Percentiles rank a stretch among this genome's conserved stretches.
phyloP scores from a whole-genome alignment of 2,797 vertebrate genomes.

The Peromyscus aztecus region DNA sequence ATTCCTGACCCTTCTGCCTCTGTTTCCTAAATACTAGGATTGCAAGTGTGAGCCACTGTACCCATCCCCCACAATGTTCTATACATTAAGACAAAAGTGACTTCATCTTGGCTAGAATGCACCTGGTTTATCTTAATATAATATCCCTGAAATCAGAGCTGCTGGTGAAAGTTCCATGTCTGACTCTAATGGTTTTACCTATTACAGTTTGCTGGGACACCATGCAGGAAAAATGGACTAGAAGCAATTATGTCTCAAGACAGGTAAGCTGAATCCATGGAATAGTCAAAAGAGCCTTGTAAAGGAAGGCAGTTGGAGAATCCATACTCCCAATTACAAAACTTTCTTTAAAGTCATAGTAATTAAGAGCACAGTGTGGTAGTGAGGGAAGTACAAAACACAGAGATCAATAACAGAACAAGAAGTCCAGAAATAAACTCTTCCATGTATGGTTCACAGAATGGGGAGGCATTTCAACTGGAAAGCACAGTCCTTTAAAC shows the following conservation, averaged over 20 bases:
- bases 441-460: neutral
- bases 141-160: neutral
- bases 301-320: slow-evolving; percentile 8
- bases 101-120: neutral
- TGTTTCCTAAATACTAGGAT: neutral
- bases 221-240: neutral
- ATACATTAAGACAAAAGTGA: neutral
- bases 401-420: neutral
- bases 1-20: neutral
- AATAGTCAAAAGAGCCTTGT: neutral
- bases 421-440: neutral
- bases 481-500: slow-evolving; percentile 14
- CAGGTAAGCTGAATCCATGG: neutral
- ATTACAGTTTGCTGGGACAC: neutral
- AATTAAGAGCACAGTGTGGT: neutral
- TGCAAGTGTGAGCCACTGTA: neutral
- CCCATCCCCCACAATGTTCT: neutral
- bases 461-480: slow-evolving; percentile 9
- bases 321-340: slow-evolving; percentile 18
- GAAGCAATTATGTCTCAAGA: neutral
- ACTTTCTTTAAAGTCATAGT: neutral
- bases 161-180: neutral
- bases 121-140: slow-evolving; percentile 21
- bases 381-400: neutral
- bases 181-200: neutral